These are phyloP conservation scores for Trypoxylus dichotomus DNA, from an alignment of 1,140 invertebrate species.

Conservation along the genomic window DNA sequence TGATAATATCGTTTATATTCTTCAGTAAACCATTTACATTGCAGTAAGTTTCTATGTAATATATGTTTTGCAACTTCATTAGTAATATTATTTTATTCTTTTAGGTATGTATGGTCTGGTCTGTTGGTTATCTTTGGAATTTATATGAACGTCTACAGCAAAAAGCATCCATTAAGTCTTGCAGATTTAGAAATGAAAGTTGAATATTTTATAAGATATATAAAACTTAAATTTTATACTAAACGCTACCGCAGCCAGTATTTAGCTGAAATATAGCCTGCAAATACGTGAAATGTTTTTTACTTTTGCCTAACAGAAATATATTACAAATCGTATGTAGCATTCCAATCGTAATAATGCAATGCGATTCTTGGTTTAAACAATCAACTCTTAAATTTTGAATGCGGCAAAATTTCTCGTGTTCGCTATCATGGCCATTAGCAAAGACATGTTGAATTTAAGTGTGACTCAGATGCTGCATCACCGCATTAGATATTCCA, in stretches of 20 bases:
- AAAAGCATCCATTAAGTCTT: slow-evolving; percentile 59
- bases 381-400: too few relatives aligned
- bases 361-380: too few relatives aligned
- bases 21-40: slow-evolving; percentile 94
- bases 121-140: slow-evolving; percentile 84
- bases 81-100: slow-evolving; percentile 5
- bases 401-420: too few relatives aligned
- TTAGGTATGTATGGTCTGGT: slow-evolving; percentile 88
- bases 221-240: slow-evolving; percentile 40
- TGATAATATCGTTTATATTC: slow-evolving; percentile 88
- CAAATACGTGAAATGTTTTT: too few relatives aligned
- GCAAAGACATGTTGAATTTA: too few relatives aligned
- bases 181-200: slow-evolving; percentile 43
- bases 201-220: slow-evolving; percentile 35
- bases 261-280: slow-evolving; percentile 17
- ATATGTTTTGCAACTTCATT: slow-evolving; percentile 1
- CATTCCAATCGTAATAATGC: too few relatives aligned
- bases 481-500: too few relatives aligned
- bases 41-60: slow-evolving; percentile 71
- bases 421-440: too few relatives aligned
- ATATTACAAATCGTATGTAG: too few relatives aligned
- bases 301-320: too few relatives aligned
- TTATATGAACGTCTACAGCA: slow-evolving; percentile 87
- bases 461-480: too few relatives aligned
- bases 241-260: slow-evolving; percentile 35